These are phyloP conservation scores for Pristionchus japonicus DNA, from an alignment of 2,888 invertebrate genomes.

Conservation along the genomic window DNA sequence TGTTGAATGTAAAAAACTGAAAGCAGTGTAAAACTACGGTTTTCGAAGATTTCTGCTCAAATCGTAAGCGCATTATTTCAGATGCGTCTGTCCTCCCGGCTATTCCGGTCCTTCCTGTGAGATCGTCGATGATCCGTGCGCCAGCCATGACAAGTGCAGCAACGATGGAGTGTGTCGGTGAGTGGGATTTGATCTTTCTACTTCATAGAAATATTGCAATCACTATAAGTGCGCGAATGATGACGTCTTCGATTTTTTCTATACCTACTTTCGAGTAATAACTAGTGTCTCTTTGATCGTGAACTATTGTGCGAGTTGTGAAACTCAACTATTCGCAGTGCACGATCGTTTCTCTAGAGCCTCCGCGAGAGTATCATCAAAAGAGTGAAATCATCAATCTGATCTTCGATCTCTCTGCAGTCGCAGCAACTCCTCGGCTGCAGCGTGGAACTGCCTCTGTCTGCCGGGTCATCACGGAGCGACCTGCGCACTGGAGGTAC, in stretches of 20 bases:
- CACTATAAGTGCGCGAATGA: too few species aligned
- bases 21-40: too few species aligned
- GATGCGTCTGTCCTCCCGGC: slow-evolving; percentile 64
- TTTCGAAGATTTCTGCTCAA: too few species aligned
- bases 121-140: slow-evolving; percentile 56
- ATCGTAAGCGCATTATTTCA: slow-evolving; percentile 49
- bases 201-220: neutral
- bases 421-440: neutral
- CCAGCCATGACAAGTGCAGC: slow-evolving; percentile 33
- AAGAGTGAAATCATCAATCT: too few species aligned
- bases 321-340: too few species aligned
- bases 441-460: slow-evolving; percentile 37
- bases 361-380: too few species aligned
- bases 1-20: too few species aligned
- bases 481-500: slow-evolving; percentile 16
- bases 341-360: too few species aligned
- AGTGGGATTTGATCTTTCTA: neutral
- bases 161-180: slow-evolving; percentile 44
- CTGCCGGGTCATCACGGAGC: slow-evolving; percentile 32
- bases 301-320: too few species aligned
- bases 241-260: too few species aligned
- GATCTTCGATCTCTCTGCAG: slow-evolving; percentile 8
- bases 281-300: too few species aligned
- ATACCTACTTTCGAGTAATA: too few species aligned
- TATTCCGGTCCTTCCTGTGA: slow-evolving; percentile 61